A percentile compares a stretch with the other conserved stretches of the same genome.
These are phyloP conservation scores for Caenorhabditis tropicalis DNA, from an alignment of 1,140 invertebrate genomes.

Conservation along the genomic window DNA sequence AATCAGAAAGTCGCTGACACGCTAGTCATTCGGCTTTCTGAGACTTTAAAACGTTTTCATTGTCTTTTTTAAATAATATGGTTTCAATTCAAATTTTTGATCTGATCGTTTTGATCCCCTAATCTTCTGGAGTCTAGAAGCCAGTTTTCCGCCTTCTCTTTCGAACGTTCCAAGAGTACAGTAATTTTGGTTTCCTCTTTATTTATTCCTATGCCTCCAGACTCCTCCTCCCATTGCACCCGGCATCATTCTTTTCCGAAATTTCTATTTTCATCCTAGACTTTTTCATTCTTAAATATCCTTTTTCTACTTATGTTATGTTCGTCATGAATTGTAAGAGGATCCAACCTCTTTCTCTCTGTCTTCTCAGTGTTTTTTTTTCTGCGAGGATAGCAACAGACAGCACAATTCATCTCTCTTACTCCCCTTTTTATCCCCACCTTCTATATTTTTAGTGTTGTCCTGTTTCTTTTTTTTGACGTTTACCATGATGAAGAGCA, in stretches of 20 bases:
- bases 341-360: neutral
- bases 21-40: too few relatives aligned
- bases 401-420: conserved; percentile 36
- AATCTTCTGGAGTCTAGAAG: neutral
- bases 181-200: neutral
- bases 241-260: too few relatives aligned
- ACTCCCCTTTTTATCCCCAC: neutral
- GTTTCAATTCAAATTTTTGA: neutral
- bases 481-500: conserved; percentile 35
- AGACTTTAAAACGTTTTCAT: too few relatives aligned
- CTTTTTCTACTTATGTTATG: neutral
- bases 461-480: conserved; percentile 4
- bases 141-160: neutral
- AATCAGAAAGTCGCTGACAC: too few relatives aligned
- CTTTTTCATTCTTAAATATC: neutral
- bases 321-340: neutral
- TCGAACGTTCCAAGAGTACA: neutral
- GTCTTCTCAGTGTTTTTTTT: neutral
- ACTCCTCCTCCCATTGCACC: too few relatives aligned
- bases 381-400: neutral
- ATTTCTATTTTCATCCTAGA: neutral
- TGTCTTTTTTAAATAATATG: neutral
- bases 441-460: conserved; percentile 18
- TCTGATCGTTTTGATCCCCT: neutral
- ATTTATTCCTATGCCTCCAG: too few relatives aligned